Evolutionary conservation across 2,113 vertebrate genomes (phyloP), one percentile per base, ranked within the genome.

Genomic region (Agapornis roseicollis): DNA sequence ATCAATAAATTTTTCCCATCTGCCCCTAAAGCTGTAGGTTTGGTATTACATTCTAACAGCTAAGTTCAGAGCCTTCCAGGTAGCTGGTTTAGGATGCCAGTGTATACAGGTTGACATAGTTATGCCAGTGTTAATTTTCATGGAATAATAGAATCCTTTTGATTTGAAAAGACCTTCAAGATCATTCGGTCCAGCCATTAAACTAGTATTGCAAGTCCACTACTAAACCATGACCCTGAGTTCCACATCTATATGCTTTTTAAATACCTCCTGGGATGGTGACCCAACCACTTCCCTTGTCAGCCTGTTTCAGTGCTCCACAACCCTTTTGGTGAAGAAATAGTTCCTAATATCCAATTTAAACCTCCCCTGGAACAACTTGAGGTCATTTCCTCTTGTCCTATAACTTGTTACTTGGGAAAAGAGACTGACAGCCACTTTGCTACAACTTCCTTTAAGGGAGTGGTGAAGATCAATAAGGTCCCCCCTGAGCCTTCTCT

Each of bases 161-260:
- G 10, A 10, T 42, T 72, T 28, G 80, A 37, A 17, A 92, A 66
- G 41, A 71, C 35, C 13, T 55, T 50, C 29, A 71, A 76, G 35
- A 50, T 50, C 6, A 23, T 35, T 2, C 1, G 46, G 20, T 28
- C 35, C 44, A 70, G 37, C 37, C 0, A 0, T 39, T 4, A 35
- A 61, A 8, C 13, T 23, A 52, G 6, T 31, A 39, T 17, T 52
- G 28, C 10, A 37, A 60, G 7, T 79, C 61, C 28, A 29, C 25
- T n/a, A 28, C 27, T 72, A 84, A 80, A 80, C 31, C 64, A 52
- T 8, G 22, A 66, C 25, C 25, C 33, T 61, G 11, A 46, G 11
- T 3, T 1, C 8, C 23, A 24, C 4, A 3, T 82, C 20, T 66
- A 33, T 17, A n/a, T 0, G 1, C 16, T 17, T 83, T 80, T 47